phyloP scores from a whole-genome alignment of 1,140 invertebrate genomes.

The Spodoptera litura region DNA sequence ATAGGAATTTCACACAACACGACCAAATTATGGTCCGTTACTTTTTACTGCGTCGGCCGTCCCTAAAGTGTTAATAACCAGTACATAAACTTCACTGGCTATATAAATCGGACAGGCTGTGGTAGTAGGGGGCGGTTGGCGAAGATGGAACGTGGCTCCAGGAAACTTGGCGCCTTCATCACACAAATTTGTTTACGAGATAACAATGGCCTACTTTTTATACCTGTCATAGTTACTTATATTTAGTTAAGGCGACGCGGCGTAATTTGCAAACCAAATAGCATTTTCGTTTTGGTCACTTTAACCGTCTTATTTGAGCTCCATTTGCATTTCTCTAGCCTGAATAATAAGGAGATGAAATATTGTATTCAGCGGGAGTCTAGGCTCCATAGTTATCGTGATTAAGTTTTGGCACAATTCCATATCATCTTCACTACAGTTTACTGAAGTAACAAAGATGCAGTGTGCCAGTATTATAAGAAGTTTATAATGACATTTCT shows the following conservation, averaged over 20 bases:
- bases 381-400: neutral
- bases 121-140: slow-evolving; percentile 8
- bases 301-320: neutral
- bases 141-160: slow-evolving; percentile 48
- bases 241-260: neutral
- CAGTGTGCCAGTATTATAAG: neutral
- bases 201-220: slow-evolving; percentile 53
- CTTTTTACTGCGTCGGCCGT: slow-evolving; percentile 35
- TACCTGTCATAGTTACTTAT: slow-evolving; percentile 44
- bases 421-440: neutral
- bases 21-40: slow-evolving; percentile 13
- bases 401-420: slow-evolving; percentile 37
- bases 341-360: neutral
- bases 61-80: slow-evolving; percentile 36
- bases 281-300: slow-evolving; percentile 7
- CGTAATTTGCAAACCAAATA: slow-evolving; percentile 21
- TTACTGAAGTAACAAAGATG: slow-evolving; percentile 4
- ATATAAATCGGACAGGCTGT: slow-evolving; percentile 17
- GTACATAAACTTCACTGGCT: slow-evolving; percentile 18
- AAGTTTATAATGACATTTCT: neutral
- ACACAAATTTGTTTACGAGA: slow-evolving; percentile 55
- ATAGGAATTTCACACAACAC: slow-evolving; percentile 28
- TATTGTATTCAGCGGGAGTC: slow-evolving; percentile 6
- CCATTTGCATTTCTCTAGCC: neutral
- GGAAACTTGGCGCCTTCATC: slow-evolving; percentile 55